Evolutionary conservation across 2,888 invertebrate species (phyloP).

Genomic region (Noctua pronuba): DNA sequence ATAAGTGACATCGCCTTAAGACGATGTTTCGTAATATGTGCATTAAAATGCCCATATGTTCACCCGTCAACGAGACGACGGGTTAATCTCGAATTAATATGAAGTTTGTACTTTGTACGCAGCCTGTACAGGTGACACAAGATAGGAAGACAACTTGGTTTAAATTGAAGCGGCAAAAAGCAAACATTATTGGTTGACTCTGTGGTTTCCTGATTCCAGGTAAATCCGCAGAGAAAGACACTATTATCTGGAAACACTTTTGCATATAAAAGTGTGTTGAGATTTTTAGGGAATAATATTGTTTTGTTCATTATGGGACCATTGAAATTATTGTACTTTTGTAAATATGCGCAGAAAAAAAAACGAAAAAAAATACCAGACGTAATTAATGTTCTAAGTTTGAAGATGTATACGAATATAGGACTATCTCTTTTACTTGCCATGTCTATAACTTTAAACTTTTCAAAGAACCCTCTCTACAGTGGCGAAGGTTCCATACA

Average conservation of each 20-base stretch:
- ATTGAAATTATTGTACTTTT: too few species aligned
- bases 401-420: too few species aligned
- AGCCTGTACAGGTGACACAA: not conserved
- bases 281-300: too few species aligned
- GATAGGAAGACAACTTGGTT: not conserved
- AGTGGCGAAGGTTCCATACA: too few species aligned
- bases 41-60: conserved; percentile 46
- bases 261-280: too few species aligned
- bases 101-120: conserved; percentile 5
- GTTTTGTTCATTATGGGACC: too few species aligned
- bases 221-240: too few species aligned
- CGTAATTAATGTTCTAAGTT: too few species aligned
- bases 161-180: not conserved
- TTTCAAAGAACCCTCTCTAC: not conserved
- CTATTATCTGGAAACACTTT: too few species aligned
- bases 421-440: not conserved
- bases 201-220: conserved; percentile 5
- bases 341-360: too few species aligned
- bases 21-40: conserved; percentile 55
- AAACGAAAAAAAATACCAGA: too few species aligned
- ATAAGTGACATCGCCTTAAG: conserved; percentile 66
- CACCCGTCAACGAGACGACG: conserved; percentile 38
- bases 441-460: not conserved
- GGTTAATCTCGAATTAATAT: conserved; percentile 43
- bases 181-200: not conserved